Conservation (phyloP, 2,113 vertebrate genomes). For the Nipponia nippon region DNA sequence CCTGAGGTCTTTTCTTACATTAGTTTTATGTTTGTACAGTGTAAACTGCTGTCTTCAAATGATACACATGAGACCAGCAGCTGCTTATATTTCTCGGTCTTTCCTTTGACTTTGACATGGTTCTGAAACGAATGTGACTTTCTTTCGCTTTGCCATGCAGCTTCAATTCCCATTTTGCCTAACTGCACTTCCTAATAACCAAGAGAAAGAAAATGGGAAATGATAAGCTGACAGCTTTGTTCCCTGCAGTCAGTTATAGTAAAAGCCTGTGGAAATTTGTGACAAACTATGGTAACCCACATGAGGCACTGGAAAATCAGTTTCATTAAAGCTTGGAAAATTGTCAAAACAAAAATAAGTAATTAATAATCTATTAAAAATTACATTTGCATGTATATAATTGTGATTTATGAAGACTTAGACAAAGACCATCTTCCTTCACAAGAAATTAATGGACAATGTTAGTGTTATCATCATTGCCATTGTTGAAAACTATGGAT, state of each 20-base stretch:
- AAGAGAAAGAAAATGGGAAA: background rate
- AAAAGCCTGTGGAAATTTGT: background rate
- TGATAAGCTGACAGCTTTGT: slow-evolving; percentile 1
- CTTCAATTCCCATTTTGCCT: slow-evolving; percentile 42
- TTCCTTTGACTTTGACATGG: slow-evolving; percentile 28
- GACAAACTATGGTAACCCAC: background rate
- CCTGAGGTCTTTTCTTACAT: background rate
- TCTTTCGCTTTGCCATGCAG: background rate
- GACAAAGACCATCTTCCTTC: background rate
- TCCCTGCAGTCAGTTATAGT: slow-evolving; percentile 1
- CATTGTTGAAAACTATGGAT: background rate
- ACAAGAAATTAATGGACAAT: background rate
- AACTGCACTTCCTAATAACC: background rate
- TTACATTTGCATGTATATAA: background rate
- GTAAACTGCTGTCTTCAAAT: background rate
- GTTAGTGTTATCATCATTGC: background rate
- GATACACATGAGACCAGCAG: slow-evolving; percentile 7
- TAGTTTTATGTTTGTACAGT: slow-evolving; percentile 23
- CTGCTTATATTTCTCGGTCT: slow-evolving; percentile 8
- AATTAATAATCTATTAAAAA: background rate
- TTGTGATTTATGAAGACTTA: background rate
- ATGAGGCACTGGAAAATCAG: background rate
- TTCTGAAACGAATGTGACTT: slow-evolving; percentile 35
- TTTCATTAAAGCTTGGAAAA: background rate
- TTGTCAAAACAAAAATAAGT: background rate